Percentiles rank a stretch among this genome's conserved stretches.
Evolutionary conservation across 2,113 vertebrate species (phyloP).

Genomic region (Capreolus pygargus): DNA sequence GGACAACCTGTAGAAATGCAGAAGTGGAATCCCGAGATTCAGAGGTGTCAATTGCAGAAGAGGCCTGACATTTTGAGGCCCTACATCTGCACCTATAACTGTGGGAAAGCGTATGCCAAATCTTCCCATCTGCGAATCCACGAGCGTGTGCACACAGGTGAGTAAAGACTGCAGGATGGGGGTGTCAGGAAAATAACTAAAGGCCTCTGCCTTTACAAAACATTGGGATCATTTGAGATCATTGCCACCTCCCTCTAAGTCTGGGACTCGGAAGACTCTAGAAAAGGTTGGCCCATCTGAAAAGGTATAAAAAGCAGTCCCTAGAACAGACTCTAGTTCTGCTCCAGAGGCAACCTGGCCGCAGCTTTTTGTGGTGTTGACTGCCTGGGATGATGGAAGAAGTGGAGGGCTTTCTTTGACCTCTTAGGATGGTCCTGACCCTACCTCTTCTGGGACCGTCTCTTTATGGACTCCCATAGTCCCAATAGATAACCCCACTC

Average conservation of each 20-base stretch:
- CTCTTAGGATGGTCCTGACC: not conserved
- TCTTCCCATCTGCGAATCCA: constrained; percentile 1
- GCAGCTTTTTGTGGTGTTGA: not conserved
- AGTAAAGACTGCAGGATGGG: not conserved
- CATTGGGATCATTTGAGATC: not conserved
- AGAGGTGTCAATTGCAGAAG: fast-evolving
- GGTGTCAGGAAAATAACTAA: not conserved
- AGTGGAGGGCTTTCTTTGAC: not conserved
- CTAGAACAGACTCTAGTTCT: not conserved
- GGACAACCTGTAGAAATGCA: not conserved
- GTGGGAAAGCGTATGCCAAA: constrained; percentile 4
- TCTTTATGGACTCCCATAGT: not conserved
- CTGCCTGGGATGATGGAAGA: not conserved
- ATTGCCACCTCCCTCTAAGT: not conserved
- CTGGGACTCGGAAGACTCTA: not conserved
- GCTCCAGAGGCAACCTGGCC: not conserved
- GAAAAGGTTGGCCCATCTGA: not conserved
- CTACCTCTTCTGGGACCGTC: not conserved
- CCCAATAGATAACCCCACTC: not conserved
- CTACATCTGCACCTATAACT: not conserved
- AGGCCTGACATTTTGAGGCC: not conserved
- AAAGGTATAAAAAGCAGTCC: not conserved
- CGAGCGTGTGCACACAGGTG: constrained; percentile 41
- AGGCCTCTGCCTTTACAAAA: not conserved
- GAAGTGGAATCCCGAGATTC: not conserved